phyloP scores from a whole-genome alignment of 2,797 vertebrate genomes.

The Brachyalestes nurse region DNA sequence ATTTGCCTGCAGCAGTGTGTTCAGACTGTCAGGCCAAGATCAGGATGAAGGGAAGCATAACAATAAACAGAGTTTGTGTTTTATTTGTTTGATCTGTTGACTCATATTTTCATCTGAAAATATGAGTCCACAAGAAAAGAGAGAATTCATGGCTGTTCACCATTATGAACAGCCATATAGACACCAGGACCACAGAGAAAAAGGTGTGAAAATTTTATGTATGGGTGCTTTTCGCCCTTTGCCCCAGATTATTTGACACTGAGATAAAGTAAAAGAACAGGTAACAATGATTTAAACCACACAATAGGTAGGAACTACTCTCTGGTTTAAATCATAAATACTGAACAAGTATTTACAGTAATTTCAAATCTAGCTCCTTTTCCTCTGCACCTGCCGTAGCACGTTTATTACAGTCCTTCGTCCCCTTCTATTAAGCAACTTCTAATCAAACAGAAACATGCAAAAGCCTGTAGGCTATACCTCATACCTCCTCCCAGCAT shows the following conservation, averaged over 20 bases:
- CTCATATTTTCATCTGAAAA: no score
- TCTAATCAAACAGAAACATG: conserved; percentile 26
- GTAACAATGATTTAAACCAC: no score
- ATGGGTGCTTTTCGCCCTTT: neutral
- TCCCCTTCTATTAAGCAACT: neutral
- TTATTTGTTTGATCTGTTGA: no score
- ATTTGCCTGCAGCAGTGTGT: no score
- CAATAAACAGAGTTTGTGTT: no score
- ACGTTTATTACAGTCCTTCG: neutral
- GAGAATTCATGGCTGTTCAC: no score
- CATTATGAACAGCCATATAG: no score
- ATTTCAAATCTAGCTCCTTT: neutral
- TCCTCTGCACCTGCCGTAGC: neutral
- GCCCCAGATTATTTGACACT: neutral
- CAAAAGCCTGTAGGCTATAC: conserved; percentile 17
- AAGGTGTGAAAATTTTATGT: neutral
- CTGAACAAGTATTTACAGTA: neutral
- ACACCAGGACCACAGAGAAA: no score
- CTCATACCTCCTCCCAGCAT: conserved; percentile 26
- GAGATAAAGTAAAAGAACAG: neutral
- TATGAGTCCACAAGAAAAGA: no score
- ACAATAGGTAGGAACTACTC: neutral
- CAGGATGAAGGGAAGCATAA: no score
- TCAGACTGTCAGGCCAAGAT: no score
- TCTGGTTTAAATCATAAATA: neutral